Evolutionary conservation across 2,113 vertebrate species (phyloP).

Genomic region (Boulengeromyrus knoepffleri): DNA sequence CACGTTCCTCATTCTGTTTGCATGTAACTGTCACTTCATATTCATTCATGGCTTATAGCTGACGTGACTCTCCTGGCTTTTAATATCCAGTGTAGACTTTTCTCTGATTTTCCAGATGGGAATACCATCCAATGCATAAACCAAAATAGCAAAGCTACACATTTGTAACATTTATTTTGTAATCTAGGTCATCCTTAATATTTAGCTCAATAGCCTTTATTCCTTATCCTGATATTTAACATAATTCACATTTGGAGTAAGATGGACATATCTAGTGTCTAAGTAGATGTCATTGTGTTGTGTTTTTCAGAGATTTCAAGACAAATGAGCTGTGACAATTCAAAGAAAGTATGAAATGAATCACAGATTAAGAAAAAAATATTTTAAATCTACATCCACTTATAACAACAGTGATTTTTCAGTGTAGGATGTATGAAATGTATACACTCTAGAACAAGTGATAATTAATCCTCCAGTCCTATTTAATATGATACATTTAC

Average conservation of each 20-base stretch:
- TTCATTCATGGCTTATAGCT: background rate
- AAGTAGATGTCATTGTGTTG: background rate
- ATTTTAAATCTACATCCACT: background rate
- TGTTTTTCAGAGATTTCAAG: constrained; percentile 20
- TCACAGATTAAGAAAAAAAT: constrained; percentile 18
- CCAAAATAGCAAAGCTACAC: background rate
- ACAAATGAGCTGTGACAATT: constrained; percentile 19
- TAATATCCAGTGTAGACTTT: background rate
- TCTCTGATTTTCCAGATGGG: background rate
- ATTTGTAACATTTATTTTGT: background rate
- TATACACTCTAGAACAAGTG: background rate
- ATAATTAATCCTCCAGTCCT: background rate
- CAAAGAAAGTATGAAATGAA: constrained; percentile 15
- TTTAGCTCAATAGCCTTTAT: background rate
- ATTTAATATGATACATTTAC: background rate
- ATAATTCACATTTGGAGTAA: background rate
- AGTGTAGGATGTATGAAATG: background rate
- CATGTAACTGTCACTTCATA: background rate
- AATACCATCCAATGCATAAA: background rate
- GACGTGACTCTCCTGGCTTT: background rate
- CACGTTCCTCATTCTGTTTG: background rate
- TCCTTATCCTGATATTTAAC: background rate
- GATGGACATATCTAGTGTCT: background rate
- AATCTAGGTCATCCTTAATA: background rate
- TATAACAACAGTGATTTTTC: background rate